Base-by-base conservation (phyloP, 2,797 vertebrate genomes). In the Microcaecilia unicolor region DNA sequence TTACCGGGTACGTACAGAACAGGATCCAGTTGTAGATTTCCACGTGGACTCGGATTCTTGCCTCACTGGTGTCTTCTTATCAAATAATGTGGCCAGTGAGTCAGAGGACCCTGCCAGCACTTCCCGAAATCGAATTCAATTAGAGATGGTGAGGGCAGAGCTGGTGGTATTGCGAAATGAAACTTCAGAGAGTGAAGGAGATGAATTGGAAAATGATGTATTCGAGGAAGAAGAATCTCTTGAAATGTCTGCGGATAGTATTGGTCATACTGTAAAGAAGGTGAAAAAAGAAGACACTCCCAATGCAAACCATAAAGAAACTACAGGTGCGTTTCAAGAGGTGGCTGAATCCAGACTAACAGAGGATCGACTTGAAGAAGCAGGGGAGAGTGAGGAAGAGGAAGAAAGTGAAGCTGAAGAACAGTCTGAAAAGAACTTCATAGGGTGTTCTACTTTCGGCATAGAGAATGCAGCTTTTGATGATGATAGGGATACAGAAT, bases 381-480 rank as follows among this genome's bases (percentile, higher is more conserved):
- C 74, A 11, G 72, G 68, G 8, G 61, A 59, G 19, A 61, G 47
- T 18, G 66, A 61, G 37, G 42, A 63, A 14, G 63, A 71, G 15
- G 68, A 80, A 25, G 65, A 63, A 45, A 72, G 74, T 15, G 76
- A 64, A 11, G 55, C 73, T 29, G 77, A 68, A 54, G 74, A 62
- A 32, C 63, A 59, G 44, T 70, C 36, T 4, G 55, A 64, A 38
- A 76, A 77, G 22, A 62, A 18, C 17, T 34, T 45, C 17, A 35
- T 14, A 39, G 31, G 56, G 36, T 71, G 52, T 18, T 79, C 81
- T 21, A 74, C 85, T 53, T 90, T 79, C 22, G 91, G 91, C 31
- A 92, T 94, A 51, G 91, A 92, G 66, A 96, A 96, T 24, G 88
- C 76, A 24, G 92, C 86, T 10, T 96, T 93, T 82, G 83, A 90